These are phyloP conservation scores for Lepus timidus DNA, from an alignment of 2,113 vertebrate species.

Conservation along the genomic window DNA sequence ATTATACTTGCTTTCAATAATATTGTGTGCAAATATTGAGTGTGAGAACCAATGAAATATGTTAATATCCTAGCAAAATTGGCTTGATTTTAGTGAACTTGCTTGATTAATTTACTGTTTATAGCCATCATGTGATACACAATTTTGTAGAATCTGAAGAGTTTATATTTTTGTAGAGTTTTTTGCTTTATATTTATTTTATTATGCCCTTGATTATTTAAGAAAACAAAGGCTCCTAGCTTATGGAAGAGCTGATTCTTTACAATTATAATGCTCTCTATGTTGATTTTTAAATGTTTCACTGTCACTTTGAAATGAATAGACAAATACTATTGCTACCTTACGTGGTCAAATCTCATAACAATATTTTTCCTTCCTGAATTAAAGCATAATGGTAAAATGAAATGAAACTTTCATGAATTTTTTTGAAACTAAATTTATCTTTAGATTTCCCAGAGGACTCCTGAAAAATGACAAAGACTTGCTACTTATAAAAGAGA, in stretches of 20 bases:
- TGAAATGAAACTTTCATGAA: not conserved
- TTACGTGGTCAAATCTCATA: not conserved
- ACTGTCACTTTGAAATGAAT: not conserved
- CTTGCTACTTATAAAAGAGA: conserved; percentile 4
- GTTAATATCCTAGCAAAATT: conserved; percentile 48
- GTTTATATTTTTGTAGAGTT: not conserved
- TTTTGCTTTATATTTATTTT: conserved; percentile 18
- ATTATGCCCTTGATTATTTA: not conserved
- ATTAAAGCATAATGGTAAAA: conserved; percentile 19
- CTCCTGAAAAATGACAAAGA: not conserved
- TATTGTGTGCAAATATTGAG: not conserved
- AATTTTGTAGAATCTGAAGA: not conserved
- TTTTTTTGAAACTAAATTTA: conserved; percentile 6
- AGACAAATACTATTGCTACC: not conserved
- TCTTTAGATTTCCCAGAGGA: not conserved
- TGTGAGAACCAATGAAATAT: not conserved
- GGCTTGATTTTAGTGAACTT: not conserved
- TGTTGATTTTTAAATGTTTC: conserved; percentile 27
- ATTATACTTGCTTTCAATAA: conserved; percentile 19
- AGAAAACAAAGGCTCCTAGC: not conserved
- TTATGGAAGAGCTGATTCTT: not conserved
- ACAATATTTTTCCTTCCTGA: not conserved
- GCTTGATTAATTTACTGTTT: not conserved
- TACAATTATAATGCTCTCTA: not conserved
- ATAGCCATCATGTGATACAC: not conserved